These are phyloP conservation scores for Puntigrus tetrazona DNA, from an alignment of 2,113 vertebrate species.

Conservation along the genomic window DNA sequence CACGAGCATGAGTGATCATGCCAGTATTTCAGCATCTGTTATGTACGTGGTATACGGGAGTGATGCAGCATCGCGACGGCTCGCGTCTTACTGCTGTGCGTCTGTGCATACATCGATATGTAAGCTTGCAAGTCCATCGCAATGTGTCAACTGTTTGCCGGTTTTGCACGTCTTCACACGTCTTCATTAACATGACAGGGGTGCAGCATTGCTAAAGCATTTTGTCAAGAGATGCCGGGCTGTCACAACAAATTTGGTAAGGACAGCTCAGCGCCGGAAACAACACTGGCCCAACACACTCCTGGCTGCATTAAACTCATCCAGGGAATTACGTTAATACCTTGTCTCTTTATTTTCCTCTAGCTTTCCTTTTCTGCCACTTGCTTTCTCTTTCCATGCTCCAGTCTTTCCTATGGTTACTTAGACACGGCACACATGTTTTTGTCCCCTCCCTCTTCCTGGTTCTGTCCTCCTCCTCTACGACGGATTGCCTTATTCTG, in stretches of 20 bases:
- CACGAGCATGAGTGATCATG: conserved; percentile 54
- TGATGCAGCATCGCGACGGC: conserved; percentile 48
- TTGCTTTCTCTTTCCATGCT: conserved; percentile 32
- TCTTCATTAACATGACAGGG: conserved; percentile 77
- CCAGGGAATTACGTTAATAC: conserved; percentile 59
- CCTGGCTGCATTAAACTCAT: conserved; percentile 63
- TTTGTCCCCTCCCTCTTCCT: conserved; percentile 14
- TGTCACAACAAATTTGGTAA: conserved; percentile 79
- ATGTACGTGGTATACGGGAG: conserved; percentile 33
- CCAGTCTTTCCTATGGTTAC: conserved; percentile 11
- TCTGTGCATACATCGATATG: conserved; percentile 29
- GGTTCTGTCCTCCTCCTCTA: not conserved
- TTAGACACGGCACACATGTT: conserved; percentile 21
- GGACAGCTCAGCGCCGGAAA: conserved; percentile 64
- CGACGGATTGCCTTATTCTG: conserved; percentile 21
- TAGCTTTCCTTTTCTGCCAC: conserved; percentile 44
- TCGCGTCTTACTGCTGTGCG: conserved; percentile 3
- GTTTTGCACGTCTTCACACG: conserved; percentile 67
- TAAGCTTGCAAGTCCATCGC: conserved; percentile 14
- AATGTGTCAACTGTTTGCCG: conserved; percentile 69
- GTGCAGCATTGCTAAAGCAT: conserved; percentile 74
- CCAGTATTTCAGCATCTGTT: conserved; percentile 52
- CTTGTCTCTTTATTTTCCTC: conserved; percentile 38
- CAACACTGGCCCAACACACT: conserved; percentile 45
- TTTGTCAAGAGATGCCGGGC: conserved; percentile 77